Percentiles rank a stretch among this genome's conserved stretches.
Conservation (phyloP, 1,140 invertebrate genomes). For the Ceratina japonica region DNA sequence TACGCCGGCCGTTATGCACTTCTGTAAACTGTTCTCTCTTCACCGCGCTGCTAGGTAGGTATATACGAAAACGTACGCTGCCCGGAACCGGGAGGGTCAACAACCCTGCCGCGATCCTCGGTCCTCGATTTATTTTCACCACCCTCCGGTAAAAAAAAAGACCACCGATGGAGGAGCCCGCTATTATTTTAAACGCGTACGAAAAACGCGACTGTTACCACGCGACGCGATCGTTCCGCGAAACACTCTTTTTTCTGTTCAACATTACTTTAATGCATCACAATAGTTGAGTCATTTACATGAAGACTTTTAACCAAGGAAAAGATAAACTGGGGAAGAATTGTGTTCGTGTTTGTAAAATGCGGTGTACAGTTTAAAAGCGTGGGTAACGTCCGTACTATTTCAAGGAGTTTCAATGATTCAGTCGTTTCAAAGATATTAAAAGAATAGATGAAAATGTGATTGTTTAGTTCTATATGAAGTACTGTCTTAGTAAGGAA, state of each 20-base stretch:
- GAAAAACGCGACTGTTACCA: not conserved
- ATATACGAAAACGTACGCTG: conserved; percentile 43
- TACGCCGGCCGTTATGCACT: conserved; percentile 34
- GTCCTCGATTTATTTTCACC: conserved; percentile 28
- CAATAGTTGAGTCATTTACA: not conserved
- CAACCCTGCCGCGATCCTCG: conserved; percentile 41
- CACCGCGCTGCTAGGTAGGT: not conserved
- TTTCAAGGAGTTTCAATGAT: no score
- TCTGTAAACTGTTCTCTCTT: conserved; percentile 42
- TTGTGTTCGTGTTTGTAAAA: no score
- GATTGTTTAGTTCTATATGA: no score
- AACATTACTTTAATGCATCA: not conserved
- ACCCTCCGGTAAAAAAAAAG: not conserved
- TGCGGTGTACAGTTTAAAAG: no score
- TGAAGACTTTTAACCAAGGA: no score
- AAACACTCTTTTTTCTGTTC: not conserved
- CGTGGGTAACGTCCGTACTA: no score
- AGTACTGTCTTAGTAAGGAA: no score
- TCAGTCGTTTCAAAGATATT: no score
- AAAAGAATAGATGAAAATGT: no score
- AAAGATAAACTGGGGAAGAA: no score
- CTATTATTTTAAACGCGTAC: conserved; percentile 31
- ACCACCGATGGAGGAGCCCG: not conserved
- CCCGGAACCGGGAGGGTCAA: conserved; percentile 47
- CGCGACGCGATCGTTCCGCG: not conserved